A percentile compares a stretch with the other conserved stretches of the same genome.
Conservation (phyloP, 2,113 vertebrate species). For the Panurus biarmicus region DNA sequence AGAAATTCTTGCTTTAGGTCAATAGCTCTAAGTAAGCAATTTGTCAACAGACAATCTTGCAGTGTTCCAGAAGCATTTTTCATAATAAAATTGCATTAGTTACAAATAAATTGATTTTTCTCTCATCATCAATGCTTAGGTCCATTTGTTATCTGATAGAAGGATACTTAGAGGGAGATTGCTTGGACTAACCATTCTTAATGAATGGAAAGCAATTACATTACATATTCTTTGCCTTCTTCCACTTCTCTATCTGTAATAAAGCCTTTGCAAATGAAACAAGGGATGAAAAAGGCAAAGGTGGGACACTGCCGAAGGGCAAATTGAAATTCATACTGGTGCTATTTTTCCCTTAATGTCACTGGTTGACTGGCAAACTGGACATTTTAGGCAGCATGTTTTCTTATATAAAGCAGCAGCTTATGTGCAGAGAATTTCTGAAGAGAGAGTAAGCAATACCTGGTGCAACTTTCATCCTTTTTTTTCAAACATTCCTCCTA, state of each 20-base stretch:
- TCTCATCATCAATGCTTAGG: not conserved
- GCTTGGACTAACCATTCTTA: not conserved
- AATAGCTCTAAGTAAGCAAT: not conserved
- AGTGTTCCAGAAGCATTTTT: not conserved
- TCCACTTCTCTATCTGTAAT: not conserved
- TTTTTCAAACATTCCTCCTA: not conserved
- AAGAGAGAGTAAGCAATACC: not conserved
- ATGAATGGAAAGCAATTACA: not conserved
- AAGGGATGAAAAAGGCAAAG: not conserved
- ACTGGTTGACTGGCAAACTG: not conserved
- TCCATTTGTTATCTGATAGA: not conserved
- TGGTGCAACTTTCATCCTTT: not conserved
- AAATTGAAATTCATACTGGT: not conserved
- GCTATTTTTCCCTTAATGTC: not conserved
- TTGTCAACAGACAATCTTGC: not conserved
- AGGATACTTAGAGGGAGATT: not conserved
- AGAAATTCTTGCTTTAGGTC: not conserved
- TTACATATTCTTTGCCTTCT: not conserved
- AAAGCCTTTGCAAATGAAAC: not conserved
- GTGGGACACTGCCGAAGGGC: not conserved
- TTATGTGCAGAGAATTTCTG: not conserved
- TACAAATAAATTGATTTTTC: constrained; percentile 31
- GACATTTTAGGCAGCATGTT: not conserved
- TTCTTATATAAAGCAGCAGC: not conserved
- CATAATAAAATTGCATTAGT: constrained; percentile 1